Evolutionary conservation across 2,797 vertebrate genomes (phyloP).

Genomic region (Myiotriccus ornatus): DNA sequence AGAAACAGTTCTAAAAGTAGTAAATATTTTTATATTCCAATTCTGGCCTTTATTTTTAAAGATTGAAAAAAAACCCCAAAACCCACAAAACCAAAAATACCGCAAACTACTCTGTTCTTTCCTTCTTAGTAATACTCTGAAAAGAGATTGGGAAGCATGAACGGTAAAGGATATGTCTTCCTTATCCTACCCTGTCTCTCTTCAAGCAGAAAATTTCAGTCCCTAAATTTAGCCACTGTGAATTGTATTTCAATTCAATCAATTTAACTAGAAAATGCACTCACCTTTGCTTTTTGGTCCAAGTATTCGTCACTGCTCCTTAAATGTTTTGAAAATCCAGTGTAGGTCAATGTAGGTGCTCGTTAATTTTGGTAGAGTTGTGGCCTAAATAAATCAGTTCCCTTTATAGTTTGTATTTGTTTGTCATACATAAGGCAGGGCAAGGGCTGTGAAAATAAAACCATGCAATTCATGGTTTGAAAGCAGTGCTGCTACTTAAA

Average conservation of each 20-base stretch:
- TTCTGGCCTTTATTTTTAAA: background rate
- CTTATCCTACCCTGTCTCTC: background rate
- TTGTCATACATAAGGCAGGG: background rate
- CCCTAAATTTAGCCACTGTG: background rate
- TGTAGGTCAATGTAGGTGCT: background rate
- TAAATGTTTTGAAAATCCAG: background rate
- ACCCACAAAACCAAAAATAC: background rate
- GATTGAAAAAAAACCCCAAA: background rate
- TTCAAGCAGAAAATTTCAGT: background rate
- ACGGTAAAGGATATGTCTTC: background rate
- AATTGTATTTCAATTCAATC: background rate
- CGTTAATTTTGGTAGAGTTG: background rate
- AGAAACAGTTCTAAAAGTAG: background rate
- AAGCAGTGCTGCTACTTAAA: background rate
- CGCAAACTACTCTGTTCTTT: background rate
- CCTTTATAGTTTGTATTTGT: background rate
- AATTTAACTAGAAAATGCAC: background rate
- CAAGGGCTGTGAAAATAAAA: background rate
- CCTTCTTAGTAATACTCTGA: background rate
- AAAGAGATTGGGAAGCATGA: background rate
- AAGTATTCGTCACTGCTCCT: background rate
- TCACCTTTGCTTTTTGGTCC: background rate
- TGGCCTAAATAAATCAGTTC: background rate
- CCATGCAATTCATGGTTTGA: background rate
- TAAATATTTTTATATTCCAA: background rate